Evolutionary conservation across 2,888 invertebrate genomes (phyloP).

Genomic region (Shargacucullia verbasci): DNA sequence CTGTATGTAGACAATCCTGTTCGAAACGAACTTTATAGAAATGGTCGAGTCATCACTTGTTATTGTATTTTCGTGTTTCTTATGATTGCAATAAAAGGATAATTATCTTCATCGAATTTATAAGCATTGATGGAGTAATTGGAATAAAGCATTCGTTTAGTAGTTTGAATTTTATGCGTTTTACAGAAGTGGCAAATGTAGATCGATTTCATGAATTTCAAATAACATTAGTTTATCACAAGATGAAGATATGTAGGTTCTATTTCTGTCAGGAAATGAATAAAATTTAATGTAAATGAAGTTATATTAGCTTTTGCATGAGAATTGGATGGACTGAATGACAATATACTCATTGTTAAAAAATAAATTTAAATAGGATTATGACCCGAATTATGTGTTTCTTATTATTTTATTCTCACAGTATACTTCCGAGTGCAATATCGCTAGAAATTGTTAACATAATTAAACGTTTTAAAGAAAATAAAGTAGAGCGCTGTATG

Average conservation of each 20-base stretch:
- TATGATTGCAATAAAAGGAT: conserved; percentile 44
- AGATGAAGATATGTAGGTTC: not conserved
- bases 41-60: conserved; percentile 41
- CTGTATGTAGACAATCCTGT: conserved; percentile 41
- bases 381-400: too few relatives aligned
- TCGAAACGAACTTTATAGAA: conserved; percentile 31
- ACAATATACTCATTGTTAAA: too few relatives aligned
- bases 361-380: too few relatives aligned
- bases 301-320: too few relatives aligned
- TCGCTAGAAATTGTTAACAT: conserved; percentile 33
- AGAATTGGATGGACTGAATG: too few relatives aligned
- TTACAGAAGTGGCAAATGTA: conserved; percentile 13
- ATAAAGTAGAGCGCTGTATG: conserved; percentile 74
- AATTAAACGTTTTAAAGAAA: conserved; percentile 61
- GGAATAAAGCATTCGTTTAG: conserved; percentile 10
- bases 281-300: too few relatives aligned
- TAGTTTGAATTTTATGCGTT: conserved; percentile 8
- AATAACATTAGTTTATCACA: conserved; percentile 9
- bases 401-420: too few relatives aligned
- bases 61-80: conserved; percentile 36
- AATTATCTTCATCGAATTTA: conserved; percentile 25
- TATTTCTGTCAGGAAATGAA: not conserved
- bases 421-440: not conserved
- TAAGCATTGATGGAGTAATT: conserved; percentile 15
- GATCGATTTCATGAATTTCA: conserved; percentile 24